Evolutionary conservation across 2,113 vertebrate species (phyloP).

Genomic region (Tragelaphus buxtoni): DNA sequence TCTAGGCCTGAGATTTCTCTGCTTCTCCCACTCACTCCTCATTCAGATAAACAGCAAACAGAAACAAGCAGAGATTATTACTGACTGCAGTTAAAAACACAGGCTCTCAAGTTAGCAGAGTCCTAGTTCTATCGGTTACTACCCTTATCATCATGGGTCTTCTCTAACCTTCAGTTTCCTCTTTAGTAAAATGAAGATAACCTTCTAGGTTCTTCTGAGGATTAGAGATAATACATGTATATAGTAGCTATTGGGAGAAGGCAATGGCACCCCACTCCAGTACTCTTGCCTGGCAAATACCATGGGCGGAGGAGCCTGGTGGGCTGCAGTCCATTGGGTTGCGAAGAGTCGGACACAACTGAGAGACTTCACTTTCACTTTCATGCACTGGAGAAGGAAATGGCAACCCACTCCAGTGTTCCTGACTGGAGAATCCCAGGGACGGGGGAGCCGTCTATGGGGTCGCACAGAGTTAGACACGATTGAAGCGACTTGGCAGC

Average conservation of each 20-base stretch:
- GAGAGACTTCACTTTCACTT: too few species aligned
- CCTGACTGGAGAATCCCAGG: too few species aligned
- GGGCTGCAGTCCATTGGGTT: too few species aligned
- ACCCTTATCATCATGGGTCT: not conserved
- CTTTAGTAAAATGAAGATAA: not conserved
- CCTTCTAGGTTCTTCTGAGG: not conserved
- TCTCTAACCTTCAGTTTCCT: not conserved
- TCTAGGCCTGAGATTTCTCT: not conserved
- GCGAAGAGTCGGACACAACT: too few species aligned
- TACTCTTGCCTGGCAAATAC: too few species aligned
- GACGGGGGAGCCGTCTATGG: too few species aligned
- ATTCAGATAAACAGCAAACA: not conserved
- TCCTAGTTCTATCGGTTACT: not conserved
- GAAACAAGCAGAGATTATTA: not conserved
- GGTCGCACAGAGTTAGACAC: rapidly evolving
- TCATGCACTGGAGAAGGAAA: too few species aligned
- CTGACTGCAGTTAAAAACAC: not conserved
- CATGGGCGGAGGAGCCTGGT: too few species aligned
- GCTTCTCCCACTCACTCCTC: not conserved
- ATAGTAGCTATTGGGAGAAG: not conserved
- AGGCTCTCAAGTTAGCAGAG: not conserved
- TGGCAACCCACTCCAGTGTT: too few species aligned
- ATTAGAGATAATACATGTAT: not conserved
- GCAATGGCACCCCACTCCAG: too few species aligned
- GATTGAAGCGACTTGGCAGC: too few species aligned